Evolutionary conservation across 2,888 invertebrate genomes (phyloP), one percentile per base, ranked within the genome.

Genomic region (Antheraea assamensis): DNA sequence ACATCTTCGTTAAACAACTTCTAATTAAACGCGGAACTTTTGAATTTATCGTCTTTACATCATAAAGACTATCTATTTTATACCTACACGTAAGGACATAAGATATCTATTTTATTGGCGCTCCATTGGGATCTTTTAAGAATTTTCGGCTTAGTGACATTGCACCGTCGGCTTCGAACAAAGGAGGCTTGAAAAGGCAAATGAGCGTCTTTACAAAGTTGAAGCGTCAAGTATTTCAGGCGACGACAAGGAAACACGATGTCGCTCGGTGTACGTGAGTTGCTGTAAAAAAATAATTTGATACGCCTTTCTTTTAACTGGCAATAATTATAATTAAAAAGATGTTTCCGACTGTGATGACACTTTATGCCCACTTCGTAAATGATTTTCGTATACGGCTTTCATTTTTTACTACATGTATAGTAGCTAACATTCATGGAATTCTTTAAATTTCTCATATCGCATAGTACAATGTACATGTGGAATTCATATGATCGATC

Each of bases 131-230:
- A 73, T 42, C 49, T 49, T 74, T 74, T 52, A 76, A 75, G 75
- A 76, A 70, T 74, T 49, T 72, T 74, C 71, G 72, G 27, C 71
- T 74, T 75, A 76, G 74, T 76, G 73, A 72, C 75, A 76, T 75
- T 76, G 74, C 74, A 71, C 71, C 74, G 73, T 75, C 75, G 80
- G 78, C 77, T 79, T 80, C 79, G 80, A 81, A 87, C 87, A 90
- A 87, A 84, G 81, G 78, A 85, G 83, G 84, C 84, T 85, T 83
- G 86, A 87, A 92, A 91, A 87, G 90, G 89, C 88, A 88, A 92
- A 92, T 87, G 88, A 88, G 83, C 84, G 83, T 90, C 89, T 91
- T 90, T 86, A 85, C 84, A 90, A 87, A 87, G 87, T 88, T 87
- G 81, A 87, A 85, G 87, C 86, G 90, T 90, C 91, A 89, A 90